Conservation (phyloP, 1,140 invertebrate genomes). For the Panagrolaimus sp. region DNA sequence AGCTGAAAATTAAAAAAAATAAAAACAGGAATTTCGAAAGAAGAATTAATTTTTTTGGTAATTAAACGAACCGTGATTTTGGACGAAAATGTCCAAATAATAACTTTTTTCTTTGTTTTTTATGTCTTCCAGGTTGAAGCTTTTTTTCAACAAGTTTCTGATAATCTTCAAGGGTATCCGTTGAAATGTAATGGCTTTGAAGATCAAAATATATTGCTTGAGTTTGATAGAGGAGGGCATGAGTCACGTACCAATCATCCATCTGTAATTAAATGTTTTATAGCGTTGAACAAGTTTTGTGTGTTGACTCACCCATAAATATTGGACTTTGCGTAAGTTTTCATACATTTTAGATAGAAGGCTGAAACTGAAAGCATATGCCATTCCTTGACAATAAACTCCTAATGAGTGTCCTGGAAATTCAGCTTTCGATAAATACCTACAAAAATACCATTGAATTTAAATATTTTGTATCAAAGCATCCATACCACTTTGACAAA, state of each 20-base stretch:
- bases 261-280: constrained; percentile 26
- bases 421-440: constrained; percentile 27
- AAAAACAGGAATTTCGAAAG: no score
- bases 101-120: background rate
- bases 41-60: no score
- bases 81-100: constrained; percentile 6
- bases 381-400: constrained; percentile 42
- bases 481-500: constrained; percentile 35
- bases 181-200: constrained; percentile 21
- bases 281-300: background rate
- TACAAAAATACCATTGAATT: background rate
- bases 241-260: constrained; percentile 42
- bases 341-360: constrained; percentile 18
- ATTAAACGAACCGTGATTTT: background rate
- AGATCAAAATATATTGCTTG: constrained; percentile 34
- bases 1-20: no score
- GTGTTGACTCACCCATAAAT: constrained; percentile 28
- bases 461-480: background rate
- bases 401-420: constrained; percentile 26
- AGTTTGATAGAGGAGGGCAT: constrained; percentile 27
- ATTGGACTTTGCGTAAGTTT: constrained; percentile 30
- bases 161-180: background rate
- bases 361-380: constrained; percentile 29
- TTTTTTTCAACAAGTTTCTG: background rate
- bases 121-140: background rate